phyloP scores from a whole-genome alignment of 2,797 vertebrate genomes.

The Cuculus canorus region DNA sequence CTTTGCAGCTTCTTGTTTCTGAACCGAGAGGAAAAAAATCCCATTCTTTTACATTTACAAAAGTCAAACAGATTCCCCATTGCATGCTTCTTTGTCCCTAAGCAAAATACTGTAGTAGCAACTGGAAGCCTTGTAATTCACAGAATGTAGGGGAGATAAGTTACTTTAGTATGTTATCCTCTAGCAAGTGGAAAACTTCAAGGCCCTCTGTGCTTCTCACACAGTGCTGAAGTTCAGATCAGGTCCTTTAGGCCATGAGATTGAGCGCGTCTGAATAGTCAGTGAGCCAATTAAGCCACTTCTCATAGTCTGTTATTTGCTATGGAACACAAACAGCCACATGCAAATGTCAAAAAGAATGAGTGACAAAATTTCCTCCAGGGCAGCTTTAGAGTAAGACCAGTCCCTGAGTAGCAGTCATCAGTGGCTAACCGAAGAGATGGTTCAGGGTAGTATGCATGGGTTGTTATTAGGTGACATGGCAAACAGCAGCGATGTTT shows the following conservation, averaged over 20 bases:
- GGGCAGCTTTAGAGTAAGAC: neutral
- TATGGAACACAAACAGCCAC: neutral
- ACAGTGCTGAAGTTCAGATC: neutral
- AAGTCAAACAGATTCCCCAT: conserved; percentile 25
- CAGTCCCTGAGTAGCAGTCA: neutral
- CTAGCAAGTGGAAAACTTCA: neutral
- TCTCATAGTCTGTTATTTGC: neutral
- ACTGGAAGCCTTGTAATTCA: conserved; percentile 41
- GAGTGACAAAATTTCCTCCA: neutral
- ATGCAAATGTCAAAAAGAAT: neutral
- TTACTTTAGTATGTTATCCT: conserved; percentile 20
- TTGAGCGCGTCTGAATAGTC: neutral
- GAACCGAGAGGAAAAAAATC: neutral
- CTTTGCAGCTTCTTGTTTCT: neutral
- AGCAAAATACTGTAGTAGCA: conserved; percentile 29
- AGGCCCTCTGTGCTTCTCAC: neutral
- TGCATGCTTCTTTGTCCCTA: neutral
- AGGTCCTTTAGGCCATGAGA: neutral
- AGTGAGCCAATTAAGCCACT: neutral
- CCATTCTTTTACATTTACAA: neutral
- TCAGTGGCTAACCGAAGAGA: neutral
- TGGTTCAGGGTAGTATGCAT: neutral
- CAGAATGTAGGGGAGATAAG: neutral
- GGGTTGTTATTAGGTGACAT: neutral
- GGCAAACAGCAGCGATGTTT: neutral